Percentiles rank a stretch among this genome's conserved stretches.
Conservation (phyloP, 2,888 invertebrate species). For the Aphodius granarius region DNA sequence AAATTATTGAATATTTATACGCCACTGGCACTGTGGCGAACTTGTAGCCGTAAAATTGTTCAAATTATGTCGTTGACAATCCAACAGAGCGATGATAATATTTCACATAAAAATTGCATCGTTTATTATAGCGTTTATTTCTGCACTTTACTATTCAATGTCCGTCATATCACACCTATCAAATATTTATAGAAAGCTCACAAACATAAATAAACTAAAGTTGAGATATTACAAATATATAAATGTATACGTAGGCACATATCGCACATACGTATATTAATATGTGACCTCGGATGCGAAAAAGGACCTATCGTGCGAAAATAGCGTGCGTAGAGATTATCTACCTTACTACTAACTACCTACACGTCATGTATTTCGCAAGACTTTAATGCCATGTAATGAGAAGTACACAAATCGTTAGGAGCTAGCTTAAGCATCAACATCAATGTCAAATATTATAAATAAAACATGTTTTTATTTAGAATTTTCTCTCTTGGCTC, state of each 20-base stretch:
- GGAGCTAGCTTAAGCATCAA: too few relatives aligned
- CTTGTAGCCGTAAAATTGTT: not conserved
- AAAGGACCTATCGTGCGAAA: too few relatives aligned
- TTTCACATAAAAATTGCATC: not conserved
- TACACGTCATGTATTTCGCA: too few relatives aligned
- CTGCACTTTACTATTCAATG: not conserved
- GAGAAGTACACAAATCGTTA: too few relatives aligned
- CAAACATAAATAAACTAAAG: not conserved
- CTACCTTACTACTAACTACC: too few relatives aligned
- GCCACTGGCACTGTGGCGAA: not conserved
- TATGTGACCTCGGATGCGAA: too few relatives aligned
- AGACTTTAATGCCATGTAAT: too few relatives aligned
- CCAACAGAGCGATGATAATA: not conserved
- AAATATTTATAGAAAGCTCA: not conserved
- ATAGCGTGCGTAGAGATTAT: too few relatives aligned
- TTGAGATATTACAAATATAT: too few relatives aligned
- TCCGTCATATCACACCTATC: not conserved
- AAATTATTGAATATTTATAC: not conserved
- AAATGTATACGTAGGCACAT: too few relatives aligned
- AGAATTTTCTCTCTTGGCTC: not conserved
- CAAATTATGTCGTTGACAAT: not conserved
- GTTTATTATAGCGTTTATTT: not conserved
- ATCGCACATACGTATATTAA: too few relatives aligned
- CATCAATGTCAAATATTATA: too few relatives aligned
- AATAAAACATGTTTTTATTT: not conserved